Base-by-base conservation (phyloP, 2,797 vertebrate genomes). In the Bufotes viridis region DNA sequence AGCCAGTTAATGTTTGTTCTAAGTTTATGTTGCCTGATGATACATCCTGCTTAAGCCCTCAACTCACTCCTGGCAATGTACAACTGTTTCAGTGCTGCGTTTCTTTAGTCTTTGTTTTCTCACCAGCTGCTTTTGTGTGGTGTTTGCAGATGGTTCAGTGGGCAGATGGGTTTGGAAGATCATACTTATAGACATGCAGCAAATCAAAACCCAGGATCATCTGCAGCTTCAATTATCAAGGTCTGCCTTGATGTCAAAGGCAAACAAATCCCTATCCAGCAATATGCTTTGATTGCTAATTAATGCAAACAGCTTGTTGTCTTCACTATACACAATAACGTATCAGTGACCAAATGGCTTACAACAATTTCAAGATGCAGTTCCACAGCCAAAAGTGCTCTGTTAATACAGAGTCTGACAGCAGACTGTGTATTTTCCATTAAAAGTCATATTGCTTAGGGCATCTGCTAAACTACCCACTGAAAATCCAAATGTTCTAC, bases 231-330 rank as follows among this genome's bases (percentile, higher is more conserved):
- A 90, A 82, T 88, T 91, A 90, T 88, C 91, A 92, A 91, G 72
- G 90, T 91, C 84, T 90, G 87, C 82, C 87, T 91, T 92, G 91
- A 92, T 92, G 92, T 93, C 92, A 93, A 92, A 93, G 91, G 90
- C 91, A 88, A 69, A 91, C 78, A 91, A 93, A 91, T 93, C 92
- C 91, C 91, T 81, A 81, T 92, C 92, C 90, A 90, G 90, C 91
- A 92, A 93, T 93, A 94, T 82, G 88, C 85, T 93, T 90, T 92
- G 86, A 93, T 93, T 92, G 92, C 92, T 94, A 93, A 92, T 94
- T 93, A 93, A 94, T 92, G 93, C 92, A 93, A 94, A 92, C 92
- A 94, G 93, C 92, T 93, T 94, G 93, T 91, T 93, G 91, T 91
- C 90, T 92, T 82, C 89, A 79, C 81, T 92, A 93, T 90, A 91